These are phyloP conservation scores for Scolanthus callimorphus DNA, from an alignment of 92 coral and sea anemone genomes.

Conservation along the genomic window DNA sequence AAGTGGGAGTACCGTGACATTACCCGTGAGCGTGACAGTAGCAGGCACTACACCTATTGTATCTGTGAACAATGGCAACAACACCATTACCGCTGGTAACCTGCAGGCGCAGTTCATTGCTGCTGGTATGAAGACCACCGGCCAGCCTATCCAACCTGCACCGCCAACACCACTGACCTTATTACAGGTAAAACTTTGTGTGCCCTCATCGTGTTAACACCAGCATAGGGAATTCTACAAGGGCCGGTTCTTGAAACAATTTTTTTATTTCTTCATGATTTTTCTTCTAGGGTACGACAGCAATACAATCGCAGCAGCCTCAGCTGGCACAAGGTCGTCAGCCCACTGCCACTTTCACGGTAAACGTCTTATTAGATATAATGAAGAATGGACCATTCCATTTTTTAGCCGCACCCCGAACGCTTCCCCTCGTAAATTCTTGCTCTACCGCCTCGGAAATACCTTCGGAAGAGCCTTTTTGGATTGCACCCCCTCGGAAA, in stretches of 20 bases:
- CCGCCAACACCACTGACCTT: conserved; percentile 78
- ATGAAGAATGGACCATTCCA: too few species aligned
- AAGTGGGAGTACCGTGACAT: conserved; percentile 64
- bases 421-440: too few species aligned
- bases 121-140: conserved; percentile 64
- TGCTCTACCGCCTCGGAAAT: too few species aligned
- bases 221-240: too few species aligned
- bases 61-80: conserved; percentile 56
- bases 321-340: conserved; percentile 88
- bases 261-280: too few species aligned
- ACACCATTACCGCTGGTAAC: conserved; percentile 54
- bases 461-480: too few species aligned
- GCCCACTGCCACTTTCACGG: conserved; percentile 84
- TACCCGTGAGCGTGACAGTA: conserved; percentile 84
- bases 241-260: too few species aligned
- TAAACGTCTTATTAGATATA: too few species aligned
- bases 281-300: neutral
- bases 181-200: conserved; percentile 89
- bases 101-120: conserved; percentile 90
- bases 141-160: conserved; percentile 87
- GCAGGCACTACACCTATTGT: conserved; percentile 88
- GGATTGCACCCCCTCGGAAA: too few species aligned
- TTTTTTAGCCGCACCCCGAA: too few species aligned
- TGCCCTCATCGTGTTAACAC: too few species aligned
- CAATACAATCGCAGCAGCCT: conserved; percentile 78